Evolutionary conservation across 2,113 vertebrate species (phyloP).

Genomic region (Morone saxatilis): DNA sequence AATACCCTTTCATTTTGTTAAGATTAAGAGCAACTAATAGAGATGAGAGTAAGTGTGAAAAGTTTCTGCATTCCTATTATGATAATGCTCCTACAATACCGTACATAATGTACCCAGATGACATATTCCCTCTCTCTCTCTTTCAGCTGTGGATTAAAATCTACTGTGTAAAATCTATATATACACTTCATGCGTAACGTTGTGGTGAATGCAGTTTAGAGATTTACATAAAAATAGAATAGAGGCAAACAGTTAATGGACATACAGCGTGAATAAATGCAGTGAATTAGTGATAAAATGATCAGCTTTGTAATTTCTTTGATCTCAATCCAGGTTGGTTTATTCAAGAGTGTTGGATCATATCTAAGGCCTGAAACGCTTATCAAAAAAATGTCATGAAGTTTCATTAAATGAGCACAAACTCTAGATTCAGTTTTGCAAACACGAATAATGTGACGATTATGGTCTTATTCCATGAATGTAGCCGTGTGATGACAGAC

Average conservation of each 20-base stretch:
- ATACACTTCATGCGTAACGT: slow-evolving; percentile 8
- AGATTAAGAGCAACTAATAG: slow-evolving; percentile 53
- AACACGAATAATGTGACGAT: neutral
- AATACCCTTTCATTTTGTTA: slow-evolving; percentile 25
- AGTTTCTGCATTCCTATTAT: slow-evolving; percentile 42
- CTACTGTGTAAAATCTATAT: slow-evolving; percentile 15
- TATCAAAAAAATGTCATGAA: neutral
- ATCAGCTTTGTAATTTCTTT: slow-evolving; percentile 28
- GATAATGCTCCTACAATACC: slow-evolving; percentile 7
- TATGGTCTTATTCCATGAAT: neutral
- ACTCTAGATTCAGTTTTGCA: neutral
- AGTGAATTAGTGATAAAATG: slow-evolving; percentile 37
- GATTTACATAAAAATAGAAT: slow-evolving; percentile 62
- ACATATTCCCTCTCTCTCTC: slow-evolving; percentile 27
- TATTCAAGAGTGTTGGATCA: neutral
- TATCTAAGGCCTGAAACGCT: neutral
- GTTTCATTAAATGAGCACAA: slow-evolving; percentile 17
- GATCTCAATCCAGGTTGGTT: slow-evolving; percentile 25
- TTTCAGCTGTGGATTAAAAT: slow-evolving; percentile 53
- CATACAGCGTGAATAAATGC: slow-evolving; percentile 5
- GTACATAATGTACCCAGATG: slow-evolving; percentile 25
- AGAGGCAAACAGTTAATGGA: slow-evolving; percentile 39
- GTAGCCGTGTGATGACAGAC: neutral
- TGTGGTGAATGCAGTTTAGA: slow-evolving; percentile 59
- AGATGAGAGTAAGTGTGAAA: slow-evolving; percentile 32